phyloP scores from a whole-genome alignment of 2,797 vertebrate genomes.

The Sebastes miniatus region DNA sequence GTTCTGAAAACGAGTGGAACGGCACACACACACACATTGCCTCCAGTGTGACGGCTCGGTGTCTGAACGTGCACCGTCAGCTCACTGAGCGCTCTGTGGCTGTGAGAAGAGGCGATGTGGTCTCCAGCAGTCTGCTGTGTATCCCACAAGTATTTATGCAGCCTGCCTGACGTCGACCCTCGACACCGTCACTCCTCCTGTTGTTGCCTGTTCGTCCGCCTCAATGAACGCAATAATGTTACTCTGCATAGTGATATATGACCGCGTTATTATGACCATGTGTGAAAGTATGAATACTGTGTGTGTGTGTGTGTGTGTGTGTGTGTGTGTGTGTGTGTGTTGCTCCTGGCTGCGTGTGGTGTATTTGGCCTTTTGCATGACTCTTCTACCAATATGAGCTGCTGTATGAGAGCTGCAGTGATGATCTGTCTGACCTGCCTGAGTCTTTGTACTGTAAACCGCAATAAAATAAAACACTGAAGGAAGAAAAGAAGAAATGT shows the following conservation, averaged over 20 bases:
- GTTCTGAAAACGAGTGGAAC: neutral
- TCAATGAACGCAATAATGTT: slow-evolving; percentile 30
- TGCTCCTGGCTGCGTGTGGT: slow-evolving; percentile 11
- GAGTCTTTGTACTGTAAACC: slow-evolving; percentile 56
- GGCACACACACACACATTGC: neutral
- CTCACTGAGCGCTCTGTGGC: neutral
- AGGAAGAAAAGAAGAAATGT: neutral
- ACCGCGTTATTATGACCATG: neutral
- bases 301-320: neutral
- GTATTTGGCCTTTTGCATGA: slow-evolving; percentile 67
- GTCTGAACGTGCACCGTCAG: neutral
- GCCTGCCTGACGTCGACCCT: slow-evolving; percentile 16
- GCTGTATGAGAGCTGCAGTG: slow-evolving; percentile 22
- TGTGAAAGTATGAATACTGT: slow-evolving; percentile 1
- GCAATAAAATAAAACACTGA: slow-evolving; percentile 50
- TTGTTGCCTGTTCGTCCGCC: neutral
- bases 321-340: slow-evolving; percentile 2
- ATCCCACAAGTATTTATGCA: slow-evolving; percentile 13
- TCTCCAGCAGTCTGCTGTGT: slow-evolving; percentile 22
- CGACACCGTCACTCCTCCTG: neutral
- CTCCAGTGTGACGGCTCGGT: neutral
- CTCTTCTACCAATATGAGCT: slow-evolving; percentile 36
- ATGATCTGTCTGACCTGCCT: slow-evolving; percentile 41
- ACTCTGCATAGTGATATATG: neutral
- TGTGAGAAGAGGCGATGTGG: neutral